These are phyloP conservation scores for Desmophyllum pertusum DNA, from an alignment of 92 coral and sea anemone species.

Conservation along the genomic window DNA sequence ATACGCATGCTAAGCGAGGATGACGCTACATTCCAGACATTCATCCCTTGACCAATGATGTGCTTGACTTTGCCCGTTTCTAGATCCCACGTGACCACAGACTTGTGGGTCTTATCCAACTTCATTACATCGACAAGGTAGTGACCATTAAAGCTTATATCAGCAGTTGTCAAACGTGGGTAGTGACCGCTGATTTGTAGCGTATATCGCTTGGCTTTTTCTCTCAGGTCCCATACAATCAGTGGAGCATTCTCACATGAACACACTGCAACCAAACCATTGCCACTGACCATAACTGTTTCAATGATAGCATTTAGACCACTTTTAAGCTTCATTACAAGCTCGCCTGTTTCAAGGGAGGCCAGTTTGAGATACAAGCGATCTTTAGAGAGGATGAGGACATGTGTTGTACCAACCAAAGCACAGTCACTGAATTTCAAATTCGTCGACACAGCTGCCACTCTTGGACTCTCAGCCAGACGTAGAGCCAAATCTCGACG, in stretches of 20 bases:
- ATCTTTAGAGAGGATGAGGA: slow-evolving; percentile 88
- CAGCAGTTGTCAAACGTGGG: slow-evolving; percentile 93
- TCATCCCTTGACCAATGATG: slow-evolving; percentile 85
- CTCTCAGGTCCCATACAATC: slow-evolving; percentile 88
- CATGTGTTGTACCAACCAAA: slow-evolving; percentile 87
- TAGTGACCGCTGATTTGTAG: slow-evolving; percentile 82
- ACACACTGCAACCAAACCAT: slow-evolving; percentile 87
- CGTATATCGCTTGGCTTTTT: slow-evolving; percentile 65
- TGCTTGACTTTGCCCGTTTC: slow-evolving; percentile 91
- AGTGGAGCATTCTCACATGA: slow-evolving; percentile 92
- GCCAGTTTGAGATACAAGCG: slow-evolving; percentile 88
- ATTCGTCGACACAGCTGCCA: slow-evolving; percentile 71
- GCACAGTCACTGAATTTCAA: slow-evolving; percentile 95
- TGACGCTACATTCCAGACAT: slow-evolving; percentile 87
- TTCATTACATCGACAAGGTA: slow-evolving; percentile 91
- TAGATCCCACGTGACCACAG: slow-evolving; percentile 96
- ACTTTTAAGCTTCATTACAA: slow-evolving; percentile 89
- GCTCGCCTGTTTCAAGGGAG: slow-evolving; percentile 90
- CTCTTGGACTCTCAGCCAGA: slow-evolving; percentile 93
- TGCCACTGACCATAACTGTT: slow-evolving; percentile 94
- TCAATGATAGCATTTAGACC: slow-evolving; percentile 91
- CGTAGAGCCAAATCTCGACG: slow-evolving; percentile 95
- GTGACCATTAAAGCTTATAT: slow-evolving; percentile 87
- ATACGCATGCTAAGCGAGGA: slow-evolving; percentile 91
- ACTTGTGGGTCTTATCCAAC: slow-evolving; percentile 84